Percentiles rank a stretch among this genome's conserved stretches.
Evolutionary conservation across 2,888 invertebrate species (phyloP).

Genomic region (Drosophila prolongata): DNA sequence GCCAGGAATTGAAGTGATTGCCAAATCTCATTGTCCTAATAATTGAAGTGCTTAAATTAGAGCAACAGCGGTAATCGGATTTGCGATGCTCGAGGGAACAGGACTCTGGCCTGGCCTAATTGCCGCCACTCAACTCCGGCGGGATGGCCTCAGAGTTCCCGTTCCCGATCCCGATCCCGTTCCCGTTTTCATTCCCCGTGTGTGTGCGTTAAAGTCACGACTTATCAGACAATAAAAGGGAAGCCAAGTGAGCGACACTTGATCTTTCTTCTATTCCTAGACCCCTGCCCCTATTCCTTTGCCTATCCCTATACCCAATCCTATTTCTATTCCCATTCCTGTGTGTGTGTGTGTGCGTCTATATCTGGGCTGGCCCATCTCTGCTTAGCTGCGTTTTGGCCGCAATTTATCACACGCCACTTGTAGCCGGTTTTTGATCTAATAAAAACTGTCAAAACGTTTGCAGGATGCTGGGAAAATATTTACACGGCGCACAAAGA

Average conservation of each 20-base stretch:
- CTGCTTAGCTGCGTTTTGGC: slow-evolving; percentile 45
- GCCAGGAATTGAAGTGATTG: background rate
- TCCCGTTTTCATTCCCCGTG: background rate
- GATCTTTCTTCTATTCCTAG: slow-evolving; percentile 15
- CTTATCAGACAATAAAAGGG: slow-evolving; percentile 33
- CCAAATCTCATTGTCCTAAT: slow-evolving; percentile 1
- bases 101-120: slow-evolving; percentile 13
- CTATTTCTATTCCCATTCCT: background rate
- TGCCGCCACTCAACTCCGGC: slow-evolving; percentile 14
- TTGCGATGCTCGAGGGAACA: slow-evolving; percentile 3
- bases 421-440: slow-evolving; percentile 71
- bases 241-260: slow-evolving; percentile 39
- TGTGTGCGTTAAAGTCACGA: slow-evolving; percentile 29
- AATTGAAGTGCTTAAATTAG: slow-evolving; percentile 4
- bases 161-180: too few relatives aligned
- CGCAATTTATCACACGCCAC: slow-evolving; percentile 78
- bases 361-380: slow-evolving; percentile 31
- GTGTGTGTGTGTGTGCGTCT: background rate
- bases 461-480: slow-evolving; percentile 59
- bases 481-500: slow-evolving; percentile 36
- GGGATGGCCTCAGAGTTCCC: too few relatives aligned
- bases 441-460: slow-evolving; percentile 83
- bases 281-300: background rate
- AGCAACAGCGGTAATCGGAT: slow-evolving; percentile 16
- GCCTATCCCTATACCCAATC: too few relatives aligned